Percentiles rank a stretch among this genome's conserved stretches.
Conservation (phyloP, 2,113 vertebrate species). For the Siniperca knerii region DNA sequence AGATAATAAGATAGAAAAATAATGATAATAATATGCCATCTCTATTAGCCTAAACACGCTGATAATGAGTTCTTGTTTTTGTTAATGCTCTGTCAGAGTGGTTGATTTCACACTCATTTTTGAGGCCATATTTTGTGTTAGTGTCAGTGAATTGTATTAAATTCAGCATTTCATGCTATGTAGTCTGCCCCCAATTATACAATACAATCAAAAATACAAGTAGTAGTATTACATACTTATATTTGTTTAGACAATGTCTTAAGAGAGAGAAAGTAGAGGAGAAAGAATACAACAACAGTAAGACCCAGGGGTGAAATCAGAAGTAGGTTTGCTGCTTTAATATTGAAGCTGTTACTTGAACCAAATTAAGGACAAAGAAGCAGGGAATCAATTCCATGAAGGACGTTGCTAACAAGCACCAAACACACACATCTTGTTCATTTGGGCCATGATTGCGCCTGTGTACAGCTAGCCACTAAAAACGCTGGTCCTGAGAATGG, state of each 20-base stretch:
- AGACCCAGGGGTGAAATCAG: not conserved
- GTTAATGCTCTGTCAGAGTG: not conserved
- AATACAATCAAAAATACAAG: not conserved
- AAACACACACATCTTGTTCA: slow-evolving; percentile 3
- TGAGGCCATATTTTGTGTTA: not conserved
- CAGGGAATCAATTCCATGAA: not conserved
- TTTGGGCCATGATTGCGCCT: not conserved
- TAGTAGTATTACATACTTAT: not conserved
- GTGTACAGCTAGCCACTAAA: not conserved
- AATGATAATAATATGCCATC: not conserved
- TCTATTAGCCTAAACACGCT: not conserved
- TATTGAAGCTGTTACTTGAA: not conserved
- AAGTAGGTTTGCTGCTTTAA: not conserved
- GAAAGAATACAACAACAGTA: not conserved
- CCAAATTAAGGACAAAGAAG: not conserved
- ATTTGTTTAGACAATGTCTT: not conserved
- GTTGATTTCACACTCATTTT: not conserved
- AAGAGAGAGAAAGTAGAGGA: not conserved
- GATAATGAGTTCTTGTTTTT: not conserved
- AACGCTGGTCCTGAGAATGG: not conserved
- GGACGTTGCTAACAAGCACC: not conserved
- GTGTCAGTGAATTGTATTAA: not conserved
- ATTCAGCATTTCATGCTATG: not conserved
- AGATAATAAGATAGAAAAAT: not conserved
- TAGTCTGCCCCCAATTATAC: too few species aligned